A percentile compares a stretch with the other conserved stretches of the same genome.
Conservation (phyloP, 2,797 vertebrate species). For the Anisognathus igniventris region DNA sequence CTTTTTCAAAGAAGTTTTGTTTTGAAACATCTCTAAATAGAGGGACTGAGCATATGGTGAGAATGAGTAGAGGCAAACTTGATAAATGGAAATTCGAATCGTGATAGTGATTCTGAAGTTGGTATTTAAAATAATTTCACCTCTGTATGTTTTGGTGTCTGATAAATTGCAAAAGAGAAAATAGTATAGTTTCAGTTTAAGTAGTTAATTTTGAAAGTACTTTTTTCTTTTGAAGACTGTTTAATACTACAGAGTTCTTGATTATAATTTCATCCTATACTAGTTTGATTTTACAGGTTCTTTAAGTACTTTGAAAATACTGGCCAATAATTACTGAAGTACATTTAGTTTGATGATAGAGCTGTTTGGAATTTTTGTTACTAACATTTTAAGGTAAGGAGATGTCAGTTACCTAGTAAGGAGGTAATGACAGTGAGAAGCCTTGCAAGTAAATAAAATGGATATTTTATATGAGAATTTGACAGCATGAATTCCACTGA, state of each 20-base stretch:
- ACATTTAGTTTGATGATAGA: not conserved
- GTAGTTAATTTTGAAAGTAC: not conserved
- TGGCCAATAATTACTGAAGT: not conserved
- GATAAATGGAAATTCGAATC: not conserved
- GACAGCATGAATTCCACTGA: not conserved
- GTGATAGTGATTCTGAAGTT: not conserved
- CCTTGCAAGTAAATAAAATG: not conserved
- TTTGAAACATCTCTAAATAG: not conserved
- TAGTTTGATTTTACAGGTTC: not conserved
- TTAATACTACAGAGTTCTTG: not conserved
- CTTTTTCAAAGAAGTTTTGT: not conserved
- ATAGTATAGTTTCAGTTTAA: not conserved
- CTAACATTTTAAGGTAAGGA: not conserved
- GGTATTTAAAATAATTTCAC: not conserved
- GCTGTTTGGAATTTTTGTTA: not conserved
- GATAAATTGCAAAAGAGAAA: not conserved
- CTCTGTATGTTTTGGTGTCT: not conserved
- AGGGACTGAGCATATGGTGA: too few species aligned
- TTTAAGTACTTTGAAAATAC: not conserved
- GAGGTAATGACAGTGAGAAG: not conserved
- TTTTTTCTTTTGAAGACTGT: not conserved
- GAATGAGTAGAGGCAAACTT: not conserved
- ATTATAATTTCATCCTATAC: not conserved
- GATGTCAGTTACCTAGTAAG: not conserved
- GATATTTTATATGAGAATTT: not conserved